Evolutionary conservation across 2,113 vertebrate genomes (phyloP).

Genomic region (Callorhinus ursinus): DNA sequence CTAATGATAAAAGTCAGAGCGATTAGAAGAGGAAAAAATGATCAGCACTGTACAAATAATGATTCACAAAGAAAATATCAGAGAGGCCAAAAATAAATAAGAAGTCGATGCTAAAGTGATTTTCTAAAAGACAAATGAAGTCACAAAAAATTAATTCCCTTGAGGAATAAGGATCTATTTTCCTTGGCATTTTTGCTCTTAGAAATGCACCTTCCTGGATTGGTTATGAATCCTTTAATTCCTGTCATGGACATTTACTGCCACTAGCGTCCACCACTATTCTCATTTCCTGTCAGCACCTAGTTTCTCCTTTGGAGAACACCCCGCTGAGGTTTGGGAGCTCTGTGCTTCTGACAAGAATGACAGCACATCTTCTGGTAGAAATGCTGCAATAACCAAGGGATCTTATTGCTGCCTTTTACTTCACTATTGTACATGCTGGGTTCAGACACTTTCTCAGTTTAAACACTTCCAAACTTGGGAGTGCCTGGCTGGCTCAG

Average conservation of each 20-base stretch:
- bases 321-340: neutral
- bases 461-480: neutral
- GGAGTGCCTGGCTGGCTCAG: neutral
- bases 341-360: neutral
- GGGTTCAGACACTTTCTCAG: neutral
- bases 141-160: neutral
- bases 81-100: neutral
- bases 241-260: neutral
- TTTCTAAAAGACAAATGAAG: neutral
- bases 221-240: neutral
- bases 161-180: neutral
- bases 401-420: neutral
- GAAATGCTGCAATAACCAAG: neutral
- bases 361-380: neutral
- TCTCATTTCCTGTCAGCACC: neutral
- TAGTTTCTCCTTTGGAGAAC: neutral
- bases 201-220: neutral
- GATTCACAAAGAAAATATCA: neutral
- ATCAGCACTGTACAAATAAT: neutral
- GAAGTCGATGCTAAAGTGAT: neutral
- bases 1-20: neutral
- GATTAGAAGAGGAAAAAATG: neutral
- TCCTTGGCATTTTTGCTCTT: neutral
- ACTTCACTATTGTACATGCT: neutral
- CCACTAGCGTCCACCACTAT: neutral